phyloP scores from a whole-genome alignment of 2,888 invertebrate species.

The Tricholauxania praeusta region DNA sequence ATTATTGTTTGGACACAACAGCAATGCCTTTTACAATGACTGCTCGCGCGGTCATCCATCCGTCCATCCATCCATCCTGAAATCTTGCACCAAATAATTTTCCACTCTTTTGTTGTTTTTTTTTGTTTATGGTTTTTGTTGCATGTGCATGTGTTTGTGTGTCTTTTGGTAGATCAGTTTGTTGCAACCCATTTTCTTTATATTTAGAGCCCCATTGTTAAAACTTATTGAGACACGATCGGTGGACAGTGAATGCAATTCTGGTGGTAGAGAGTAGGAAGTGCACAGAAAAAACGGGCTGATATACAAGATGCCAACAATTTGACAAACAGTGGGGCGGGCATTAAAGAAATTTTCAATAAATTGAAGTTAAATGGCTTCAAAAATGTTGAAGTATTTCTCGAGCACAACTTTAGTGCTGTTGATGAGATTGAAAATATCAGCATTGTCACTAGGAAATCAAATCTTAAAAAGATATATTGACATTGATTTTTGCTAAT shows the following conservation, averaged over 20 bases:
- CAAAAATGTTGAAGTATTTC: no score
- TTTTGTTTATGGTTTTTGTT: no score
- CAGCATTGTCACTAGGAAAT: no score
- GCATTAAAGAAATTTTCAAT: no score
- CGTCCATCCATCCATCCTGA: constrained; percentile 23
- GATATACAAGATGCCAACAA: background rate
- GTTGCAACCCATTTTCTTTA: constrained; percentile 24
- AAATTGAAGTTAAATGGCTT: no score
- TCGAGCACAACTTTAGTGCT: no score
- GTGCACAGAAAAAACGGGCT: background rate
- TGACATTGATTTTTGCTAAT: no score
- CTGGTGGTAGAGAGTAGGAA: constrained; percentile 24
- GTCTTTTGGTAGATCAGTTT: constrained; percentile 13
- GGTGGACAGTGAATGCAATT: constrained; percentile 17
- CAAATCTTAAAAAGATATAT: no score
- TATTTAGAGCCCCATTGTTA: constrained; percentile 13
- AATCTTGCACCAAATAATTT: constrained; percentile 12
- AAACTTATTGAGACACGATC: constrained; percentile 36
- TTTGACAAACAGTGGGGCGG: background rate
- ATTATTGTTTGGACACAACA: constrained; percentile 34
- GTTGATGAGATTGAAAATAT: no score
- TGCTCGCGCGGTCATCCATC: constrained; percentile 18
- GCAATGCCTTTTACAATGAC: constrained; percentile 19
- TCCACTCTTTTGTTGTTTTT: background rate
- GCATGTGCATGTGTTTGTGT: background rate